Evolutionary conservation across 2,797 vertebrate genomes (phyloP).

Genomic region (Cygnus olor): DNA sequence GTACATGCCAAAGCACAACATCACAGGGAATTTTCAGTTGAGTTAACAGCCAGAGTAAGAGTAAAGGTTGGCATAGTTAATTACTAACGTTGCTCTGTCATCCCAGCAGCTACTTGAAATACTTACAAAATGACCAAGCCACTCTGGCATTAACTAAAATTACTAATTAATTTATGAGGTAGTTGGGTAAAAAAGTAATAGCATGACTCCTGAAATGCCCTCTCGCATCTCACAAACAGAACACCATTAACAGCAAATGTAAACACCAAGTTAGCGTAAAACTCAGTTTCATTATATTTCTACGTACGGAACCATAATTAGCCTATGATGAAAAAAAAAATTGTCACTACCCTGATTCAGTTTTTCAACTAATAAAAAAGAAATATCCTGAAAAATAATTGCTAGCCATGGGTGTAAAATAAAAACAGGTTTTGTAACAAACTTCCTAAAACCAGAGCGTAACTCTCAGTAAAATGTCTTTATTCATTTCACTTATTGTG

Average conservation of each 20-base stretch:
- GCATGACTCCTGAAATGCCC: background rate
- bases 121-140: conserved; percentile 30
- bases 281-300: background rate
- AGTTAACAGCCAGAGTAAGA: background rate
- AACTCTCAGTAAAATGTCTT: background rate
- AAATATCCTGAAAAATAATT: background rate
- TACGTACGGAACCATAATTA: background rate
- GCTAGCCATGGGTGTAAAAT: background rate
- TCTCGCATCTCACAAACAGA: background rate
- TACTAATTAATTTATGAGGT: conserved; percentile 48
- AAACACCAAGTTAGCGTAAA: background rate
- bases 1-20: background rate
- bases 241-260: conserved; percentile 17
- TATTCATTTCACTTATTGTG: background rate
- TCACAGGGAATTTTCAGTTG: background rate
- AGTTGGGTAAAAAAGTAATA: conserved; percentile 18
- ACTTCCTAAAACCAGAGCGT: background rate
- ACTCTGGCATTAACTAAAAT: conserved; percentile 15
- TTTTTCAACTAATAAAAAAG: background rate
- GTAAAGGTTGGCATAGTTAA: conserved; percentile 37
- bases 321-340: background rate
- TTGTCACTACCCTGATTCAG: background rate
- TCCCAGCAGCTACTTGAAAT: background rate
- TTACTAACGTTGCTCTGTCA: conserved; percentile 40
- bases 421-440: background rate